phyloP scores from a whole-genome alignment of 2,113 vertebrate genomes.

The Numida meleagris region DNA sequence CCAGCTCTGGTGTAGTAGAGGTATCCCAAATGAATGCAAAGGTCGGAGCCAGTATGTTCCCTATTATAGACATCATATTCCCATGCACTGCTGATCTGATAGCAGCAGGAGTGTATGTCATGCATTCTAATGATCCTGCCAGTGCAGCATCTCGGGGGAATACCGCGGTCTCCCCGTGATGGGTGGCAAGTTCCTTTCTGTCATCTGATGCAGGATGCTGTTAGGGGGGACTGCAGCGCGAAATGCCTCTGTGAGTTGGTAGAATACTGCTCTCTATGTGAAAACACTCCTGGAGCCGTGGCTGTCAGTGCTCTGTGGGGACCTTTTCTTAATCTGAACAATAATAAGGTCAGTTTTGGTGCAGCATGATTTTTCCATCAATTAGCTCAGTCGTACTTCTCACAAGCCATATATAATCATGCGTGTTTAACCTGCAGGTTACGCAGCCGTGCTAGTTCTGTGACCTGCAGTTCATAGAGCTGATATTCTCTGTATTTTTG shows the following conservation, averaged over 20 bases:
- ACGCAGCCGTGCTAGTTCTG: not conserved
- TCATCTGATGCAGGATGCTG: not conserved
- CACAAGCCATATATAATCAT: not conserved
- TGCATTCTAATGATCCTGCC: not conserved
- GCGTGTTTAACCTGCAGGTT: constrained; percentile 41
- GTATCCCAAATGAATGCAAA: not conserved
- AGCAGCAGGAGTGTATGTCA: not conserved
- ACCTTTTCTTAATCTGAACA: not conserved
- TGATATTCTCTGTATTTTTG: not conserved
- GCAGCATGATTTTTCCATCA: not conserved
- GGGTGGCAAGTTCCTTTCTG: not conserved
- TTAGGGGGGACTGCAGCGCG: not conserved
- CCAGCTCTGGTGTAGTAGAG: not conserved
- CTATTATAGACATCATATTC: not conserved
- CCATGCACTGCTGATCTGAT: not conserved
- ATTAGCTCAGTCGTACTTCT: not conserved
- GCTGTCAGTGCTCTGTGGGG: not conserved
- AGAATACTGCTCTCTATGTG: not conserved
- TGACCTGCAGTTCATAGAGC: not conserved
- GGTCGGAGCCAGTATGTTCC: not conserved
- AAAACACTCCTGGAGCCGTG: not conserved
- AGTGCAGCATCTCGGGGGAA: not conserved
- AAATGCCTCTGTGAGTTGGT: not conserved
- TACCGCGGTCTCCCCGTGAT: rapidly evolving
- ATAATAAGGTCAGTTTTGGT: not conserved